Conservation (phyloP, 2,888 invertebrate genomes). For the Oeneis ivallda region DNA sequence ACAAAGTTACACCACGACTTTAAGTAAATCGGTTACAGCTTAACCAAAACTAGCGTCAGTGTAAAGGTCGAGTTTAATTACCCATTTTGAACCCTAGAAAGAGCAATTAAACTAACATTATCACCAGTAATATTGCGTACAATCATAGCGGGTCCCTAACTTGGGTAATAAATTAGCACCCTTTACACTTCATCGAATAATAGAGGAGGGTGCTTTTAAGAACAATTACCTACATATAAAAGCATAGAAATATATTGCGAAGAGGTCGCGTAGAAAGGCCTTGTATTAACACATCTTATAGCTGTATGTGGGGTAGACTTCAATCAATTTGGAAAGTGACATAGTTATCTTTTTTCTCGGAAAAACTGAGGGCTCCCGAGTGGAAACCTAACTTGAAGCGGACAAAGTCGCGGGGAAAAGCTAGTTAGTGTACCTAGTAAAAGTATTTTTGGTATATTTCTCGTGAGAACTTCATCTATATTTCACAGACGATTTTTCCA, state of each 20-base stretch:
- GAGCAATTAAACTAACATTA: conserved; percentile 65
- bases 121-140: conserved; percentile 55
- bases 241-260: conserved; percentile 36
- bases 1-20: conserved; percentile 11
- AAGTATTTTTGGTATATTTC: too few species aligned
- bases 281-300: not conserved
- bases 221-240: too few species aligned
- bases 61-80: conserved; percentile 24
- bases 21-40: conserved; percentile 1
- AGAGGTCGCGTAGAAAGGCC: conserved; percentile 11
- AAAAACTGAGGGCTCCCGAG: too few species aligned
- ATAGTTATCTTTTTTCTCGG: too few species aligned
- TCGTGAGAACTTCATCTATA: too few species aligned
- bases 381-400: too few species aligned
- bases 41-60: conserved; percentile 6
- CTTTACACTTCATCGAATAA: conserved; percentile 75
- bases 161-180: conserved; percentile 70
- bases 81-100: conserved; percentile 36
- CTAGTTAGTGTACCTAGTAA: too few species aligned
- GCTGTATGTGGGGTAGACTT: not conserved
- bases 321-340: too few species aligned
- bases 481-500: too few species aligned
- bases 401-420: too few species aligned
- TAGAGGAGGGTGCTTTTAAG: conserved; percentile 61
- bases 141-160: conserved; percentile 55